A percentile compares a stretch with the other conserved stretches of the same genome.
phyloP scores from a whole-genome alignment of 2,113 vertebrate genomes.

The Paramisgurnus dabryanus region DNA sequence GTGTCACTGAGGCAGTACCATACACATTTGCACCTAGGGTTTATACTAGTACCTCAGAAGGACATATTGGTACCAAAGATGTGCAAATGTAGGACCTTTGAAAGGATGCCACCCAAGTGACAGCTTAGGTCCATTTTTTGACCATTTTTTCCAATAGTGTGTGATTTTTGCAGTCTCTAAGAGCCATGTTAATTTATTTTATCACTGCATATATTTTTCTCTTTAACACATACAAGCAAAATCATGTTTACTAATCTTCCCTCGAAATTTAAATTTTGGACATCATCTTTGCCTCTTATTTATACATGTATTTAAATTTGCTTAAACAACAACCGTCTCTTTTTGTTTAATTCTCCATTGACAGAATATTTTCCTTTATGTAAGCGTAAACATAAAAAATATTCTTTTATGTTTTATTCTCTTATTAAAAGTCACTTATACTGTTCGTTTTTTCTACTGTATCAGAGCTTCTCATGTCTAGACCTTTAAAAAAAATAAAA shows the following conservation, averaged over 20 bases:
- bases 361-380: too few species aligned
- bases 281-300: background rate
- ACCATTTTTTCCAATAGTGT: background rate
- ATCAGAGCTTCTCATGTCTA: background rate
- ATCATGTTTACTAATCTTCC: constrained; percentile 1
- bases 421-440: background rate
- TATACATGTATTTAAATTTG: background rate
- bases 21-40: too few species aligned
- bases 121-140: background rate
- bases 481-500: too few species aligned
- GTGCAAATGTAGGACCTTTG: too few species aligned
- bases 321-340: too few species aligned
- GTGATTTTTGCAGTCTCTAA: background rate
- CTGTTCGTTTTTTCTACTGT: background rate
- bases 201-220: constrained; percentile 10
- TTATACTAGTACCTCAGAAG: too few species aligned
- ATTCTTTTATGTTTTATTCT: too few species aligned
- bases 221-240: background rate
- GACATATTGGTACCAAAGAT: too few species aligned
- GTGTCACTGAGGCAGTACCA: too few species aligned
- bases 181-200: background rate
- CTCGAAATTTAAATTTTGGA: background rate
- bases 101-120: too few species aligned
- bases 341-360: too few species aligned
- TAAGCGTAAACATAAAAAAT: too few species aligned